Conservation (phyloP, 2,113 vertebrate species). For the Sturnira hondurensis region DNA sequence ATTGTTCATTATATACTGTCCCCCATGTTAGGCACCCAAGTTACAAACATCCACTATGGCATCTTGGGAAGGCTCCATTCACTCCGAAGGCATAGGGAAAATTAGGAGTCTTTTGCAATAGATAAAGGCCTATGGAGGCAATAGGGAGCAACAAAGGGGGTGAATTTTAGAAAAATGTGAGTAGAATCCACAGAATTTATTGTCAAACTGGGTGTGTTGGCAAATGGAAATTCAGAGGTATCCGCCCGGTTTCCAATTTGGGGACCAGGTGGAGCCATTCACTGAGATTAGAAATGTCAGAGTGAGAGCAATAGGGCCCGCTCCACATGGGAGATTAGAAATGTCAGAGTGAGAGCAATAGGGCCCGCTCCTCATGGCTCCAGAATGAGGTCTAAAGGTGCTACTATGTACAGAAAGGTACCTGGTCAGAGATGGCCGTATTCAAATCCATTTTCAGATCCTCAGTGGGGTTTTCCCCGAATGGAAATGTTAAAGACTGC, state of each 20-base stretch:
- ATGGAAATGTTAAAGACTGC: neutral
- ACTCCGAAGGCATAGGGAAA: neutral
- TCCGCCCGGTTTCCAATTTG: neutral
- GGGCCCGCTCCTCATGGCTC: fast-evolving
- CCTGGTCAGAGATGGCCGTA: neutral
- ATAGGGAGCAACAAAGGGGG: neutral
- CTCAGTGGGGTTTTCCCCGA: neutral
- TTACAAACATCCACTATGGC: neutral
- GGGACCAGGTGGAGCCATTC: neutral
- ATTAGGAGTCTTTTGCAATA: neutral
- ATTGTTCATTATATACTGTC: neutral
- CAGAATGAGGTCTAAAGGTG: neutral
- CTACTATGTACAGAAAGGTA: neutral
- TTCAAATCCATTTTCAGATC: neutral
- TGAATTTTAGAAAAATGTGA: neutral
- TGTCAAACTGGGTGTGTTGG: neutral
- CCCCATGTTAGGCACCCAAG: neutral
- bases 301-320: neutral
- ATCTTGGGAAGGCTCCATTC: neutral
- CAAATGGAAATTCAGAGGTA: neutral
- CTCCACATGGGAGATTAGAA: neutral
- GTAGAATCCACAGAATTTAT: neutral
- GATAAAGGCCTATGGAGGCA: neutral
- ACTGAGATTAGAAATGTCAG: neutral
- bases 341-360: neutral